Conservation (phyloP, 1,140 invertebrate genomes). For the Elymnias hypermnestra region DNA sequence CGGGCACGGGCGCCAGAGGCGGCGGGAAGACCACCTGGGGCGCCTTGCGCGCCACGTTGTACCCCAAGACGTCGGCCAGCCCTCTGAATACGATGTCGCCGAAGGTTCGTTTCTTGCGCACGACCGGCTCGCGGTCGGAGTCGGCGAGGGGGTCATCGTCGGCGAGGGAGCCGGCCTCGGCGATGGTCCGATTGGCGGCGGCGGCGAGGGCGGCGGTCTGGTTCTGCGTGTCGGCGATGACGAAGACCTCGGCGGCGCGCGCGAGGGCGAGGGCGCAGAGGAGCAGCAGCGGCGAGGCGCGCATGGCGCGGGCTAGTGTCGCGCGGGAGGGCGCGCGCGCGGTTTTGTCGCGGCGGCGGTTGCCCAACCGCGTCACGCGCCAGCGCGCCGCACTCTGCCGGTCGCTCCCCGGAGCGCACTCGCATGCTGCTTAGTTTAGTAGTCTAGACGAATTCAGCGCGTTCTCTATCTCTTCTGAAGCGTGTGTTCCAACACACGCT, state of each 20-base stretch:
- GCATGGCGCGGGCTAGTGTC: constrained; percentile 62
- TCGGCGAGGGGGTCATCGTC: constrained; percentile 28
- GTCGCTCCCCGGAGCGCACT: too few relatives aligned
- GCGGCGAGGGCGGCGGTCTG: constrained; percentile 23
- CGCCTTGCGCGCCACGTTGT: constrained; percentile 63
- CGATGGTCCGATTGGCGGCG: constrained; percentile 26
- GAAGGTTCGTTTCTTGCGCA: constrained; percentile 68
- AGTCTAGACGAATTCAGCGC: too few relatives aligned
- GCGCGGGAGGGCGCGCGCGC: constrained; percentile 43
- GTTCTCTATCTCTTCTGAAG: too few relatives aligned
- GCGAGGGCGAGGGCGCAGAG: constrained; percentile 23
- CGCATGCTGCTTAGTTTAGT: too few relatives aligned
- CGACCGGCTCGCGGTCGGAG: constrained; percentile 44
- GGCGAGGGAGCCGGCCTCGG: constrained; percentile 22
- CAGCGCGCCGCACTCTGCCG: constrained; percentile 22
- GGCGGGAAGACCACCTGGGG: constrained; percentile 56
- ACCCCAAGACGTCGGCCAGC: constrained; percentile 67
- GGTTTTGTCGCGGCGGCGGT: constrained; percentile 51
- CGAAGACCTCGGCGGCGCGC: constrained; percentile 28
- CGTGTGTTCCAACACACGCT: too few relatives aligned
- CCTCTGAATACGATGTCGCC: constrained; percentile 71
- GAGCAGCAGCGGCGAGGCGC: constrained; percentile 37
- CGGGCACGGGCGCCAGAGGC: constrained; percentile 57
- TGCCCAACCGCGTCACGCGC: constrained; percentile 51
- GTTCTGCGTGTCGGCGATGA: constrained; percentile 31